Base-by-base conservation (phyloP, 1,140 invertebrate species). In the Micrasema longulum region DNA sequence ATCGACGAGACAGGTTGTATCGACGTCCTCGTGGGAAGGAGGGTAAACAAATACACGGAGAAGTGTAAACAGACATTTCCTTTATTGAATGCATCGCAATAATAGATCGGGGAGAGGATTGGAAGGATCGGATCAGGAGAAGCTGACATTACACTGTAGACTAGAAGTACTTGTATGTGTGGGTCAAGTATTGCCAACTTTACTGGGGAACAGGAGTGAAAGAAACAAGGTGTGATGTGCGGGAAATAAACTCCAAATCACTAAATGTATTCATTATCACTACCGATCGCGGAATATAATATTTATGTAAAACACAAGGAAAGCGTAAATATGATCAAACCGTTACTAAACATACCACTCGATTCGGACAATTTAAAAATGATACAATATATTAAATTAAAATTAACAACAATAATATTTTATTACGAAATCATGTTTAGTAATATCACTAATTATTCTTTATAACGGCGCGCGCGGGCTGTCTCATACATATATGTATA, bases 21-120 rank as follows among this genome's bases (percentile, higher is more conserved):
- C n/a, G n/a, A n/a, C n/a, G n/a, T n/a, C n/a, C n/a, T n/a, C n/a
- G n/a, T n/a, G n/a, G n/a, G n/a, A n/a, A n/a, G n/a, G n/a, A n/a
- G 26, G 26, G 26, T 31, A 31, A 31, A 31, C 7, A 31, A 31
- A 31, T 31, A 22, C 4, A 48, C 7, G 23, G n/a, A 41, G 31
- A 71, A 71, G 57, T 64, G 57, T 71, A 71, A 71, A 71, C 57
- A 71, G 69, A 71, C 69, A 71, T 71, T 71, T 57, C 69, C 62
- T 71, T 71, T 64, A 64, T 71, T 71, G 60, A 69, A 70, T 64
- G 69, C 69, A 71, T 65, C 64, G 69, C 69, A 64, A 53, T 71
- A 53, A 71, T 64, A 14, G 18, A 7, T 4, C 26, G 26, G 26
- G 26, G 7, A 2, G 52, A 62, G 14, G 22, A 6, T 11, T 52